A percentile compares a stretch with the other conserved stretches of the same genome.
Conservation (phyloP, 2,113 vertebrate species). For the Podarcis muralis region DNA sequence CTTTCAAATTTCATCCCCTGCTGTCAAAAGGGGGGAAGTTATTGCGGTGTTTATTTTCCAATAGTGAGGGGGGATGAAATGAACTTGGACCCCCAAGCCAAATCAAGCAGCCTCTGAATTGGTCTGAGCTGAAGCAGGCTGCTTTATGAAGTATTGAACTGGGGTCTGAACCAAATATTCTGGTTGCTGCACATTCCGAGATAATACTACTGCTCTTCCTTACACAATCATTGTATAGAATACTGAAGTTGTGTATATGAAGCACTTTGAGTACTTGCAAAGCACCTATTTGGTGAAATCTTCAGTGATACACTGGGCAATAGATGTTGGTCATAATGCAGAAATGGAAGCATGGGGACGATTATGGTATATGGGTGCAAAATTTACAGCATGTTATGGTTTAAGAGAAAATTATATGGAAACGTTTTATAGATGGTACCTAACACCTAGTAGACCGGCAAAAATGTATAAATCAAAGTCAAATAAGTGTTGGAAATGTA, state of each 20-base stretch:
- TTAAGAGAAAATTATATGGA: too few species aligned
- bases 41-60: neutral
- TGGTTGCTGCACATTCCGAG: neutral
- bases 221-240: neutral
- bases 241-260: neutral
- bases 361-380: too few species aligned
- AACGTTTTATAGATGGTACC: too few species aligned
- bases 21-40: neutral
- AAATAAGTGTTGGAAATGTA: neutral
- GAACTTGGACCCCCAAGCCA: neutral
- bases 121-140: neutral
- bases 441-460: too few species aligned
- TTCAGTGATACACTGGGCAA: neutral
- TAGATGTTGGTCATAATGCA: too few species aligned
- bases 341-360: too few species aligned
- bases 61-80: neutral
- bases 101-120: neutral
- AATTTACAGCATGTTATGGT: too few species aligned
- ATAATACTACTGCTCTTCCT: neutral
- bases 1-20: neutral
- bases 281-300: neutral
- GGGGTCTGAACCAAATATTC: neutral
- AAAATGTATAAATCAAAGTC: too few species aligned
- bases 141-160: neutral
- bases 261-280: neutral